phyloP scores from a whole-genome alignment of 2,113 vertebrate species.

The Cebidichthys violaceus region DNA sequence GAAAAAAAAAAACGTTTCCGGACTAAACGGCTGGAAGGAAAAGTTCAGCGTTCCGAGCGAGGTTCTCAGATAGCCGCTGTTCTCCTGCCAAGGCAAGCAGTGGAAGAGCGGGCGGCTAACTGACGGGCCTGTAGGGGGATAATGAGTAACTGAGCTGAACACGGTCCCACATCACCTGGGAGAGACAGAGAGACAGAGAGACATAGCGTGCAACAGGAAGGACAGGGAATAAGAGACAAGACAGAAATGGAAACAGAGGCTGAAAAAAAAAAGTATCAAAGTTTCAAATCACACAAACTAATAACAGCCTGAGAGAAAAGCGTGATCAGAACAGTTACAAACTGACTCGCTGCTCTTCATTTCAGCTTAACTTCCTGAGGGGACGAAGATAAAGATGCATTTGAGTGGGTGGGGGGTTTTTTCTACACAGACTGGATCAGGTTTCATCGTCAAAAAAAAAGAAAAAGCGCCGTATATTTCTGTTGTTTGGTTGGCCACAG shows the following conservation, averaged over 20 bases:
- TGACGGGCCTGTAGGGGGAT: slow-evolving; percentile 35
- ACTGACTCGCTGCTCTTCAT: background rate
- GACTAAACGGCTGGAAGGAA: slow-evolving; percentile 40
- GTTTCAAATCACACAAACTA: background rate
- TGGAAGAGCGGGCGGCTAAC: slow-evolving; percentile 30
- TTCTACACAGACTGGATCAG: background rate
- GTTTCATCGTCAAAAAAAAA: slow-evolving; percentile 55
- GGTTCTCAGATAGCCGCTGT: slow-evolving; percentile 34
- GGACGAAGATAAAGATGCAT: slow-evolving; percentile 34
- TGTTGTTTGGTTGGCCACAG: slow-evolving; percentile 37
- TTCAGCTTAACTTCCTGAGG: slow-evolving; percentile 32
- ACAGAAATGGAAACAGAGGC: slow-evolving; percentile 40
- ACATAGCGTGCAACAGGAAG: slow-evolving; percentile 19
- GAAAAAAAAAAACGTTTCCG: background rate
- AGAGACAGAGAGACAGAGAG: background rate
- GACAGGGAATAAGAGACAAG: slow-evolving; percentile 6
- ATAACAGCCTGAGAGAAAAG: slow-evolving; percentile 27
- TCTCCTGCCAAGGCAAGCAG: slow-evolving; percentile 28
- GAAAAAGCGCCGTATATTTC: slow-evolving; percentile 25
- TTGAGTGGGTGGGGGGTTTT: slow-evolving; percentile 38
- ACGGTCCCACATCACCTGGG: slow-evolving; percentile 34
- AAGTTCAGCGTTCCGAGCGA: slow-evolving; percentile 24
- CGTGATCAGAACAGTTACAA: slow-evolving; percentile 17
- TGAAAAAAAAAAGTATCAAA: slow-evolving; percentile 37
- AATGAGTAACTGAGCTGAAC: slow-evolving; percentile 47